Conservation (phyloP, 2,113 vertebrate species). For the Pachypanchax playfairii region DNA sequence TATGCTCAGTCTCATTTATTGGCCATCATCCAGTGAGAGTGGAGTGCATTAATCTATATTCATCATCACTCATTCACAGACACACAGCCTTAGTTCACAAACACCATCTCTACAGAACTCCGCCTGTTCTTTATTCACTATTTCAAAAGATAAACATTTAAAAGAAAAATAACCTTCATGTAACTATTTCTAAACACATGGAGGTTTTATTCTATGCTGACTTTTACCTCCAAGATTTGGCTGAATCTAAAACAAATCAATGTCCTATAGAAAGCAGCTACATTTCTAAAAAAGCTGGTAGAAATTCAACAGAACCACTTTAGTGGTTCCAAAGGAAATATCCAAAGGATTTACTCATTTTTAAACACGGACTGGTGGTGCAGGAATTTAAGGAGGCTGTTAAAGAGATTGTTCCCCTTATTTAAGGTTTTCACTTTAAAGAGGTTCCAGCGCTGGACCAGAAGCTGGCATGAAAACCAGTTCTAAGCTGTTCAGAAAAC, state of each 20-base stretch:
- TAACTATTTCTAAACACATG: slow-evolving; percentile 10
- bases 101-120: background rate
- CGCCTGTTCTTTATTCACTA: background rate
- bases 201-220: slow-evolving; percentile 4
- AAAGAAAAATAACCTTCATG: slow-evolving; percentile 34
- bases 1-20: too few relatives aligned
- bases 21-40: too few relatives aligned
- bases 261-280: slow-evolving; percentile 7
- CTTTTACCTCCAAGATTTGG: slow-evolving; percentile 25
- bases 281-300: background rate
- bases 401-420: too few relatives aligned
- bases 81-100: background rate
- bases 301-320: too few relatives aligned
- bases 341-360: too few relatives aligned
- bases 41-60: background rate
- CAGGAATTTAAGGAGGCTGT: too few relatives aligned
- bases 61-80: background rate
- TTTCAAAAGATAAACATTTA: slow-evolving; percentile 9
- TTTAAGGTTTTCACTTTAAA: too few relatives aligned
- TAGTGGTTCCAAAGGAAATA: too few relatives aligned
- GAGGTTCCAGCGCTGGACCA: too few relatives aligned
- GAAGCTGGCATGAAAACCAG: too few relatives aligned
- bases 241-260: slow-evolving; percentile 1
- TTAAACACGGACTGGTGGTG: too few relatives aligned
- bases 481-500: too few relatives aligned